Base-by-base conservation (phyloP, 2,797 vertebrate species). In the Astyanax mexicanus region DNA sequence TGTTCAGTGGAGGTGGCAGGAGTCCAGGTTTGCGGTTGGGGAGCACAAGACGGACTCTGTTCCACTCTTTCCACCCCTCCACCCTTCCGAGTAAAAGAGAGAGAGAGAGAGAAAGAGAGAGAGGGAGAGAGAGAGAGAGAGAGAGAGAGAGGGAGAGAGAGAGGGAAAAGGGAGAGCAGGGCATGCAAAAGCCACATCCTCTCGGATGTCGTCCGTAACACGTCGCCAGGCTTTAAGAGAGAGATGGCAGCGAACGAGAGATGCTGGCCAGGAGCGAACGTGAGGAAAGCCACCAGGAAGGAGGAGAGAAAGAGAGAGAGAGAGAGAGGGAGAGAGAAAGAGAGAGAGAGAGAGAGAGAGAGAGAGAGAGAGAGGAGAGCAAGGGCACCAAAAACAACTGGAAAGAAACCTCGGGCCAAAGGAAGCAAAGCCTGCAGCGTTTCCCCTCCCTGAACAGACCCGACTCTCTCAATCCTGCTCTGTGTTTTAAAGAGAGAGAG, bases 171-270 rank as follows among this genome's bases (percentile, higher is more conserved):
- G 27, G 23, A 13, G 51, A 54, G 52, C 52, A 44, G 51, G 60
- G 69, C 78, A 44, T 19, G 60, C 62, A 54, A 54, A 79, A 81
- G 75, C 82, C 76, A 81, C 77, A 78, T 84, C 77, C 82, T 85
- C 72, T 83, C 66, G 75, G 80, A 86, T 84, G 83, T 75, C 75
- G 75, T 78, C 45, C 61, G 29, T 44, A 77, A 32, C 69, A 29
- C 32, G 72, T 72, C 32, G 47, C 62, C 72, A 44, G 55, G 65
- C 67, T 74, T 74, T 82, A 75, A 77, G 75, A 71, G 75, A 71
- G 65, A 58, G 74, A 81, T 69, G 79, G 74, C 73, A 73, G 68
- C 27, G 57, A 74, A 70, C 47, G 60, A 62, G 75, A 80, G 72
- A 74, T 17, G 58, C 25, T 52, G 72, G 75, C 77, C 72, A 49